Base-by-base conservation (phyloP, 2,888 invertebrate genomes). In the Drosophila monieri region DNA sequence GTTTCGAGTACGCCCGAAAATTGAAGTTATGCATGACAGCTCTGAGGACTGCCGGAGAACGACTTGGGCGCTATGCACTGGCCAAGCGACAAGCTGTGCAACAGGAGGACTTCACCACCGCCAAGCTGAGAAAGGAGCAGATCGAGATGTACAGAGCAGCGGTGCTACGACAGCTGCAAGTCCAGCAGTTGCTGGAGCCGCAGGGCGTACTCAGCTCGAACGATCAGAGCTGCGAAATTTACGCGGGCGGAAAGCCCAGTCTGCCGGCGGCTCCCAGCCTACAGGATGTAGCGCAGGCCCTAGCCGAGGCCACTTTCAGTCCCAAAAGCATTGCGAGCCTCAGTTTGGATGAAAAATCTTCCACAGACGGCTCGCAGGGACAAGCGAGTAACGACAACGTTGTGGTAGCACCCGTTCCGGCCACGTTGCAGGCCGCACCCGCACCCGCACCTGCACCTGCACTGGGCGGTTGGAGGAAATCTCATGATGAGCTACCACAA, bases 51-150 rank as follows among this genome's bases (percentile, higher is more conserved):
- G 97, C 97, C 0, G 98, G 98, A 0, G 97, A 98, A 90, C 94
- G 96, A 56, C 93, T 98, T 39, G 98, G 98, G 0, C 95, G 98
- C 0, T 97, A 97, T 92, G 95, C 98, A 70, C 93, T 98, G 56
- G 97, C 98, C 83, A 98, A 99, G 89, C 93, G 97, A 25, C 97
- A 97, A 60, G 98, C 98, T 0, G 97, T 98, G 2, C 96, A 96
- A 41, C 93, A 95, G 59, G 98, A 98, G 88, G 98, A 98, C 92
- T 98, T 97, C 89, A 97, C 98, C 85, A 94, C 96, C 69, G 98
- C 98, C 0, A 94, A 96, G 70, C 93, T 95, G 57, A 97, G 98
- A 92, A 96, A 98, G 85, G 95, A 95, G 66, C 95, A 98, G 91
- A 97, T 98, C 86, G 96, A 98, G 80, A 95, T 96, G 80, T 97